Evolutionary conservation across 2,888 invertebrate species (phyloP).

Genomic region (Plebejus argus): DNA sequence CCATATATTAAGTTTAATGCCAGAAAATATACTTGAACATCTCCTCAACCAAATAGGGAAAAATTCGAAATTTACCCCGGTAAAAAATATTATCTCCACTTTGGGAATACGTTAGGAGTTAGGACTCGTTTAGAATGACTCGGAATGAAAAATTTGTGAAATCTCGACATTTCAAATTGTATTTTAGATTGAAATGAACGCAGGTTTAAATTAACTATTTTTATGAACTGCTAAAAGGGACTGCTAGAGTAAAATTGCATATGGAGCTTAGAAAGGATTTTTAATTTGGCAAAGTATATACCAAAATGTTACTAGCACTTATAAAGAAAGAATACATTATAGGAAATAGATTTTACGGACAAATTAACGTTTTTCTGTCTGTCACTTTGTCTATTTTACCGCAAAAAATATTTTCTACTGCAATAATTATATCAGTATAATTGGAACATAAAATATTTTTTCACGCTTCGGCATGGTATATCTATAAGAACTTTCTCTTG

Average conservation of each 20-base stretch:
- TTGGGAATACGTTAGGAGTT: conserved; percentile 1
- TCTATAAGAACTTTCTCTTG: no score
- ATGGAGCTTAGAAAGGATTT: neutral
- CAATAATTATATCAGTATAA: no score
- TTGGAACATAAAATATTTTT: no score
- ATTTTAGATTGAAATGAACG: neutral
- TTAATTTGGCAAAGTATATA: neutral
- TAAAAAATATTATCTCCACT: neutral
- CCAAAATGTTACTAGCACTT: no score
- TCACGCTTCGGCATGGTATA: no score
- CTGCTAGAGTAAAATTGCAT: neutral
- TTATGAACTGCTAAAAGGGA: neutral
- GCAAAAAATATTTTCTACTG: no score
- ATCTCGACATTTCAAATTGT: neutral
- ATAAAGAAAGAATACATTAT: no score
- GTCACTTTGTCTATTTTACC: no score
- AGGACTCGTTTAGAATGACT: neutral
- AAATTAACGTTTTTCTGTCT: no score
- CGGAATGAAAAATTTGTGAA: neutral
- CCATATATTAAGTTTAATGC: neutral
- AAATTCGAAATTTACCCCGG: neutral
- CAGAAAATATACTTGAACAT: neutral
- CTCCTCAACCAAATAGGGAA: neutral
- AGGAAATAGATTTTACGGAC: no score
- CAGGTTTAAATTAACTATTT: neutral